A percentile compares a stretch with the other conserved stretches of the same genome.
Evolutionary conservation across 2,888 invertebrate genomes (phyloP).

Genomic region (Pinctada fucata): DNA sequence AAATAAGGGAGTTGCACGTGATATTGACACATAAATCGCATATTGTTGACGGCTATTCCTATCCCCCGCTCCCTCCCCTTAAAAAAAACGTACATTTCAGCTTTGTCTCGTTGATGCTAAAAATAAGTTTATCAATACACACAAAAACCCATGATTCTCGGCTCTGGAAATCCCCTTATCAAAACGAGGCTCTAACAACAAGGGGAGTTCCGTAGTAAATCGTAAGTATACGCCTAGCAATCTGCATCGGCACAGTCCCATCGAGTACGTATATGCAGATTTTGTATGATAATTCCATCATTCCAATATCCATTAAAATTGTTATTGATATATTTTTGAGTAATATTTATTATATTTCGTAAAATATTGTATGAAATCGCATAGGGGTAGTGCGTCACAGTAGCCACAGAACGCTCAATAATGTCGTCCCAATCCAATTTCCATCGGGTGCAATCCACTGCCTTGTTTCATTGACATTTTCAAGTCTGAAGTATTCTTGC

Average conservation of each 20-base stretch:
- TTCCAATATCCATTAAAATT: background rate
- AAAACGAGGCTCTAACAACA: constrained; percentile 48
- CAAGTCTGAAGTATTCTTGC: too few relatives aligned
- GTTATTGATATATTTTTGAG: background rate
- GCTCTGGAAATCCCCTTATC: constrained; percentile 35
- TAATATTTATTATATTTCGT: background rate
- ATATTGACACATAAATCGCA: too few relatives aligned
- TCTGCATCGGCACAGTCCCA: constrained; percentile 41
- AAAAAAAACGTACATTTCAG: too few relatives aligned
- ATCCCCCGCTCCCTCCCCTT: too few relatives aligned
- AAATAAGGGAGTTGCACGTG: too few relatives aligned
- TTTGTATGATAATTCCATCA: background rate
- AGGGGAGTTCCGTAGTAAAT: constrained; percentile 39
- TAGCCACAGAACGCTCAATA: background rate
- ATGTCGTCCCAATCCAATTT: constrained; percentile 1
- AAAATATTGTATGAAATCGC: background rate
- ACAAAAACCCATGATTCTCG: constrained; percentile 27
- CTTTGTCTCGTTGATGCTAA: too few relatives aligned
- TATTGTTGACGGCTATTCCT: too few relatives aligned
- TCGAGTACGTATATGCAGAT: constrained; percentile 16
- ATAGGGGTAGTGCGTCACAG: background rate
- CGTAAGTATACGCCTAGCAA: constrained; percentile 42
- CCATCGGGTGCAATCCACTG: background rate
- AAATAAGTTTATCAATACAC: too few relatives aligned
- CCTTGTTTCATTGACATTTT: too few relatives aligned